phyloP scores from a whole-genome alignment of 2,797 vertebrate genomes.

The Clarias pachynema region DNA sequence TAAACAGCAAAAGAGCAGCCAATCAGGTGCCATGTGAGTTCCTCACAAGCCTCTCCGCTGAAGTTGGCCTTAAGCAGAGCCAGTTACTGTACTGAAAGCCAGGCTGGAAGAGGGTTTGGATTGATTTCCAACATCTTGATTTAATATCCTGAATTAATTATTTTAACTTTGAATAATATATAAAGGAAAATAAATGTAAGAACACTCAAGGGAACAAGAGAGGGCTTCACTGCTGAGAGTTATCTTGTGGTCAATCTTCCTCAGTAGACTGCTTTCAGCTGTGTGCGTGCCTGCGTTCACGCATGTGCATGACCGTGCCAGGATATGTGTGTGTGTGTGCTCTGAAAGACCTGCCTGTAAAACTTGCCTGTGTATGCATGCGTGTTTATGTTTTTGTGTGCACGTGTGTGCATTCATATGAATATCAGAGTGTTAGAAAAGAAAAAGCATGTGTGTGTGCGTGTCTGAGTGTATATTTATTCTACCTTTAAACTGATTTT shows the following conservation, averaged over 20 bases:
- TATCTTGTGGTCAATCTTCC: constrained; percentile 69
- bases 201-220: constrained; percentile 71
- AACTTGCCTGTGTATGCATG: constrained; percentile 17
- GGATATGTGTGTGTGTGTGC: constrained; percentile 36
- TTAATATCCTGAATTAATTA: constrained; percentile 87
- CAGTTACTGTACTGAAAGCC: constrained; percentile 70
- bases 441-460: constrained; percentile 23
- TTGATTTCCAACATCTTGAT: constrained; percentile 85
- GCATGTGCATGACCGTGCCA: constrained; percentile 45
- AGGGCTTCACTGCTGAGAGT: constrained; percentile 63
- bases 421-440: constrained; percentile 23
- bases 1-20: constrained; percentile 73
- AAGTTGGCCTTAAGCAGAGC: constrained; percentile 70
- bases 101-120: constrained; percentile 75
- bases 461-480: constrained; percentile 32
- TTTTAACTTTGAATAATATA: constrained; percentile 84
- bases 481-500: not conserved
- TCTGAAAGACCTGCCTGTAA: constrained; percentile 6
- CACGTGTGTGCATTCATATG: constrained; percentile 5
- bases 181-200: constrained; percentile 80
- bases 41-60: constrained; percentile 71
- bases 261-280: constrained; percentile 58
- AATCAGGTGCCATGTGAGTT: constrained; percentile 75
- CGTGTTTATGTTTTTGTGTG: constrained; percentile 21
- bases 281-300: constrained; percentile 49